Percentiles rank a stretch among this genome's conserved stretches.
Evolutionary conservation across 2,888 invertebrate species (phyloP).

Genomic region (Caenorhabditis afra): DNA sequence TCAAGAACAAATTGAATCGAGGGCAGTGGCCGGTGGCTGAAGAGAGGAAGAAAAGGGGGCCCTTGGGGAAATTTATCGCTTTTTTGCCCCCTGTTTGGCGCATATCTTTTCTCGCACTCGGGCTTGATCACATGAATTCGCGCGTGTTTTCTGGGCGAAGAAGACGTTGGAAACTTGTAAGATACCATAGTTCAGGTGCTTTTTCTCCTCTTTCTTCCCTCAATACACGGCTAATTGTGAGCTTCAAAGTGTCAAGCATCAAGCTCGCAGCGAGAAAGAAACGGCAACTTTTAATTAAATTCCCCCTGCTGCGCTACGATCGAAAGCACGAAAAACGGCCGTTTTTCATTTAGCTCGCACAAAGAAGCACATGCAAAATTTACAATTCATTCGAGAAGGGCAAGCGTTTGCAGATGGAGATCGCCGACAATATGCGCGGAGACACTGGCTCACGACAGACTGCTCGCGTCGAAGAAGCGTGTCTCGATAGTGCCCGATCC

Average conservation of each 20-base stretch:
- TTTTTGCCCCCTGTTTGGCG: conserved; percentile 13
- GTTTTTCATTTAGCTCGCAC: conserved; percentile 3
- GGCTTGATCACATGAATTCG: conserved; percentile 21
- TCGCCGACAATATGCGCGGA: conserved; percentile 74
- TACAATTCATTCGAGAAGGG: conserved; percentile 21
- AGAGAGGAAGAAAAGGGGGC: conserved; percentile 25
- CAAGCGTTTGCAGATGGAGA: conserved; percentile 61
- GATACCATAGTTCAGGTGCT: conserved; percentile 1
- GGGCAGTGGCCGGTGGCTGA: conserved; percentile 8
- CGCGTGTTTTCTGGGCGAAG: conserved; percentile 2
- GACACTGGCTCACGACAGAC: conserved; percentile 71
- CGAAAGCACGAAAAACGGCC: conserved; percentile 8
- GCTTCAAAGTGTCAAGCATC: conserved; percentile 10
- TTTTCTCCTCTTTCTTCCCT: background rate
- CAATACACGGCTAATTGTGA: conserved; percentile 15
- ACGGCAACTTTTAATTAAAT: conserved; percentile 56
- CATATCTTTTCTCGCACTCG: conserved; percentile 38
- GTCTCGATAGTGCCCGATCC: conserved; percentile 73
- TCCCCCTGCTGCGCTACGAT: background rate
- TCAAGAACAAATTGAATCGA: conserved; percentile 52
- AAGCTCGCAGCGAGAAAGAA: conserved; percentile 1
- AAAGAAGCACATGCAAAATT: conserved; percentile 4
- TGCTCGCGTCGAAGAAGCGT: conserved; percentile 69
- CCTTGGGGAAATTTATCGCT: conserved; percentile 56
- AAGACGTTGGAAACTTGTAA: conserved; percentile 7